These are phyloP conservation scores for Acronicta aceris DNA, from an alignment of 2,888 invertebrate genomes.

Conservation along the genomic window DNA sequence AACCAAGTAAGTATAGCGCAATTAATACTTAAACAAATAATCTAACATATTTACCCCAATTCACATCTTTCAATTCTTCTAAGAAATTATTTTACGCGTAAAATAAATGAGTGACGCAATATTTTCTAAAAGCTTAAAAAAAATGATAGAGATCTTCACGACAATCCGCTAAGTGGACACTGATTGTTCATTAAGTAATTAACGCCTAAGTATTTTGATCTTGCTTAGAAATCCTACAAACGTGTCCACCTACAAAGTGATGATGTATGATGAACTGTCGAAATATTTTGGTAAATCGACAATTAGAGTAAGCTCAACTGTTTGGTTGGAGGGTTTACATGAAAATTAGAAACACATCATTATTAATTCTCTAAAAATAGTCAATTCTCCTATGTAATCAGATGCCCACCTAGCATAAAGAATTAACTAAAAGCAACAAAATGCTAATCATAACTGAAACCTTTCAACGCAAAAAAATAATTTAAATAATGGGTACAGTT, in stretches of 20 bases:
- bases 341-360: constrained; percentile 27
- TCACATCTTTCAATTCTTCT: constrained; percentile 27
- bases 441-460: constrained; percentile 72
- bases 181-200: constrained; percentile 49
- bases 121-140: constrained; percentile 67
- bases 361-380: constrained; percentile 24
- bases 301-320: constrained; percentile 9
- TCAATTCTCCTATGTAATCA: constrained; percentile 46
- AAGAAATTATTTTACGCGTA: constrained; percentile 51
- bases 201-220: constrained; percentile 21
- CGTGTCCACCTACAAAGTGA: constrained; percentile 19
- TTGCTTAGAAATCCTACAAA: constrained; percentile 12
- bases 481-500: constrained; percentile 43
- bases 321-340: constrained; percentile 22
- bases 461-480: constrained; percentile 39
- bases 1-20: constrained; percentile 31
- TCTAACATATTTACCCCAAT: constrained; percentile 19
- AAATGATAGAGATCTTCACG: constrained; percentile 77
- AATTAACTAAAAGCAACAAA: constrained; percentile 73
- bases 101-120: constrained; percentile 68
- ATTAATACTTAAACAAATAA: constrained; percentile 37
- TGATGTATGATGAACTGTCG: neutral
- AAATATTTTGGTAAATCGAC: constrained; percentile 13
- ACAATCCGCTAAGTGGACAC: constrained; percentile 78
- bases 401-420: constrained; percentile 66